Conservation (phyloP, 1,140 invertebrate genomes). For the Hermetia illucens region DNA sequence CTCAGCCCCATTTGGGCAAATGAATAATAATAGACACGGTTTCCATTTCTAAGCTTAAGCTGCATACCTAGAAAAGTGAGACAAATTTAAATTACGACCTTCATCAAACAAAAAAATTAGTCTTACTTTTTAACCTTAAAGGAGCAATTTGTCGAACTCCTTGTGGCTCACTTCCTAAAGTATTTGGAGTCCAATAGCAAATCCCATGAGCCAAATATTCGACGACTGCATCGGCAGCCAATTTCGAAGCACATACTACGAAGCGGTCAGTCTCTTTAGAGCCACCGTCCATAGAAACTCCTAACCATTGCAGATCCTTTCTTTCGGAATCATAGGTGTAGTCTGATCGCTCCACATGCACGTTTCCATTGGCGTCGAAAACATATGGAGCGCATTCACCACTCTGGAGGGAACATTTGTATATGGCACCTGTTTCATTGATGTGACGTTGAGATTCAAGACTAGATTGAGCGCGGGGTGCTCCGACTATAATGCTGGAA, state of each 20-base stretch:
- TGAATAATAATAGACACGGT: conserved; percentile 26
- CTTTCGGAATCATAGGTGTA: background rate
- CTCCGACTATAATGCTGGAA: conserved; percentile 3
- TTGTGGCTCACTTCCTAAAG: background rate
- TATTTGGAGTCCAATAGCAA: conserved; percentile 14
- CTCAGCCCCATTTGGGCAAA: conserved; percentile 32
- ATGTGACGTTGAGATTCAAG: conserved; percentile 1
- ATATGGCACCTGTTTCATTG: conserved; percentile 4
- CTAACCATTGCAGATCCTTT: conserved; percentile 8
- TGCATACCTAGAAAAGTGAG: background rate
- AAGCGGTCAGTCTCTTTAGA: conserved; percentile 5
- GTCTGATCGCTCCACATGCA: background rate
- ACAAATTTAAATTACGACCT: background rate
- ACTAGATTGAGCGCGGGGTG: conserved; percentile 3
- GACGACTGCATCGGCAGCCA: too few relatives aligned
- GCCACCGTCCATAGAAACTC: conserved; percentile 8
- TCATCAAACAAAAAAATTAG: background rate
- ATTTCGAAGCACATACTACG: conserved; percentile 10
- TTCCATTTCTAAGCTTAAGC: background rate
- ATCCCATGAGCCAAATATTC: conserved; percentile 16
- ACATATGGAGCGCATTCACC: conserved; percentile 4
- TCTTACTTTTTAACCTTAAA: background rate
- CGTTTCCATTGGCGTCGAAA: conserved; percentile 5
- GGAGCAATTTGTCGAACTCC: conserved; percentile 1
- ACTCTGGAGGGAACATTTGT: conserved; percentile 1